Conservation (phyloP, 2,888 invertebrate species). For the Caenorhabditis japonica region DNA sequence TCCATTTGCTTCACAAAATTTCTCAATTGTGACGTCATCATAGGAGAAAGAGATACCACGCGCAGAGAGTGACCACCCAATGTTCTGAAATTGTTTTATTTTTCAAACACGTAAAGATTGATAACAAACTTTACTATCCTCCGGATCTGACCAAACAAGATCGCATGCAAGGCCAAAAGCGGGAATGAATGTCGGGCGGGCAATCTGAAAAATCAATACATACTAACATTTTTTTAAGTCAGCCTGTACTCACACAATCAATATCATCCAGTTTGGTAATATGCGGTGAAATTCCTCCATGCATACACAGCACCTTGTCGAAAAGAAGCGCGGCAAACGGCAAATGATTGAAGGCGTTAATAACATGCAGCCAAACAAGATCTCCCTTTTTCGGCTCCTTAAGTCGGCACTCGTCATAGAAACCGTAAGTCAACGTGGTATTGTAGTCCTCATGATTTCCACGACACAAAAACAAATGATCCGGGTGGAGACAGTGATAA, state of each 20-base stretch:
- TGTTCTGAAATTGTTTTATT: constrained; percentile 25
- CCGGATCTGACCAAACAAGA: constrained; percentile 69
- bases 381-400: constrained; percentile 56
- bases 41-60: constrained; percentile 81
- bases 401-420: constrained; percentile 69
- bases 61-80: constrained; percentile 64
- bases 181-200: constrained; percentile 64
- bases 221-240: neutral
- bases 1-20: constrained; percentile 79
- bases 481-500: constrained; percentile 63
- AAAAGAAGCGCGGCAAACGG: constrained; percentile 67
- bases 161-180: constrained; percentile 69
- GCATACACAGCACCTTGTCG: constrained; percentile 68
- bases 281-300: constrained; percentile 71
- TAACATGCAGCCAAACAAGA: constrained; percentile 63
- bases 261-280: constrained; percentile 58
- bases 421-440: constrained; percentile 70
- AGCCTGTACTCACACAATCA: constrained; percentile 34
- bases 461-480: constrained; percentile 59
- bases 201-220: constrained; percentile 41
- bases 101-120: neutral
- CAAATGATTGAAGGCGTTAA: constrained; percentile 69
- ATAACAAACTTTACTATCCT: constrained; percentile 10
- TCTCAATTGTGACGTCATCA: constrained; percentile 80
- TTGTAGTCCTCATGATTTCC: constrained; percentile 75